phyloP scores from a whole-genome alignment of 2,113 vertebrate species.

The Pelobates fuscus region DNA sequence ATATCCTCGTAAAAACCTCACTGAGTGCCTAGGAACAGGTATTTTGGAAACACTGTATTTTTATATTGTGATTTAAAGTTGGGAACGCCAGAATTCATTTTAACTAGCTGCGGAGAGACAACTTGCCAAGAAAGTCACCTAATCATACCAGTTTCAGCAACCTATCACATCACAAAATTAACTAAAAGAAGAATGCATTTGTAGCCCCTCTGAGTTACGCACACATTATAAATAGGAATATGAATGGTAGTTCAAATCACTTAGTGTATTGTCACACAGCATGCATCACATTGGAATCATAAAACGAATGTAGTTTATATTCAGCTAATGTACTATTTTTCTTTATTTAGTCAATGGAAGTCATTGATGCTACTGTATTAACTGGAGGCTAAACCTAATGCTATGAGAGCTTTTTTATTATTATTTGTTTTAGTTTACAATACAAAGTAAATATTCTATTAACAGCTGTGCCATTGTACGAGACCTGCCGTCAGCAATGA shows the following conservation, averaged over 20 bases:
- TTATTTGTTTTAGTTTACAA: slow-evolving; percentile 2
- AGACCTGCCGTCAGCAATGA: no score
- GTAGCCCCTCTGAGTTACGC: slow-evolving; percentile 31
- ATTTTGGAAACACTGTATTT: slow-evolving; percentile 44
- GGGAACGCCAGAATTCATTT: slow-evolving; percentile 43
- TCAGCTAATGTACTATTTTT: background rate
- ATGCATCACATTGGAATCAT: slow-evolving; percentile 5
- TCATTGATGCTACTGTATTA: background rate
- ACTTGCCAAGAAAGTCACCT: slow-evolving; percentile 45
- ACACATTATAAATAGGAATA: slow-evolving; percentile 19
- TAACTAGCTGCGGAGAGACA: slow-evolving; percentile 43
- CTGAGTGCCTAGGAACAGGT: slow-evolving; percentile 40
- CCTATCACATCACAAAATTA: slow-evolving; percentile 52
- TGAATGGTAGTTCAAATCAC: slow-evolving; percentile 16
- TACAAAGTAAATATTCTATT: background rate
- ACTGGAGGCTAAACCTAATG: background rate
- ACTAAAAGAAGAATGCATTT: slow-evolving; percentile 38
- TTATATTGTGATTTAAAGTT: slow-evolving; percentile 49
- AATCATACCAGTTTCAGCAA: slow-evolving; percentile 50
- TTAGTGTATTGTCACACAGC: slow-evolving; percentile 40
- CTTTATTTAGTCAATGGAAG: background rate
- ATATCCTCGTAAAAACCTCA: slow-evolving; percentile 22
- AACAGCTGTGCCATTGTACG: no score
- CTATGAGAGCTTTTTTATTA: slow-evolving; percentile 4
- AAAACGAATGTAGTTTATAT: slow-evolving; percentile 13